These are phyloP conservation scores for Pogonomyrmex californicus DNA, from an alignment of 1,140 invertebrate genomes.

Conservation along the genomic window DNA sequence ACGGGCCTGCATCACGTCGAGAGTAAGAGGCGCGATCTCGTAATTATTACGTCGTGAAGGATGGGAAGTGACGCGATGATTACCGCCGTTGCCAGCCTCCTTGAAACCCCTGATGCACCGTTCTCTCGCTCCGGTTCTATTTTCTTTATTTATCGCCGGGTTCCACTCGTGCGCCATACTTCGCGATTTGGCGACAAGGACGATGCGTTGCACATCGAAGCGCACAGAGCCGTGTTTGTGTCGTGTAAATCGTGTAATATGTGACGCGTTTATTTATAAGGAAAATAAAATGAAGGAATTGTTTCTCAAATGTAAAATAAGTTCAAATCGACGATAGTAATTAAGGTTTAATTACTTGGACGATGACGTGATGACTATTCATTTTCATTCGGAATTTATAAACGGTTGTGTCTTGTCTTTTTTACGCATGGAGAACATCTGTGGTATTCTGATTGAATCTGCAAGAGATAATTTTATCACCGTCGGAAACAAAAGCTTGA, in stretches of 20 bases:
- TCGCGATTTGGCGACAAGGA: constrained; percentile 41
- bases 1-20: constrained; percentile 46
- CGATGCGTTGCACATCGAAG: not conserved
- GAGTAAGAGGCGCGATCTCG: constrained; percentile 75
- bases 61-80: constrained; percentile 79
- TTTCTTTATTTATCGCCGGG: constrained; percentile 53
- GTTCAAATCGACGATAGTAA: not conserved
- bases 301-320: not conserved
- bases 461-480: not conserved
- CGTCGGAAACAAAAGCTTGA: constrained; percentile 8
- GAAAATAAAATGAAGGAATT: not conserved
- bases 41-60: constrained; percentile 77
- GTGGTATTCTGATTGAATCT: not conserved
- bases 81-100: constrained; percentile 71
- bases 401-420: not conserved
- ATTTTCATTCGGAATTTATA: constrained; percentile 22
- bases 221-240: not conserved
- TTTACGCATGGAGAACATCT: not conserved
- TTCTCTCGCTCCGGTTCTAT: constrained; percentile 60
- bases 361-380: not conserved
- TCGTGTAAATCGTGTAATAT: not conserved
- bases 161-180: constrained; percentile 44
- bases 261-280: not conserved
- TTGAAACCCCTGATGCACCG: constrained; percentile 51
- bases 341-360: constrained; percentile 27